Evolutionary conservation across 1,140 invertebrate genomes (phyloP).

Genomic region (Notospermus geniculatus): DNA sequence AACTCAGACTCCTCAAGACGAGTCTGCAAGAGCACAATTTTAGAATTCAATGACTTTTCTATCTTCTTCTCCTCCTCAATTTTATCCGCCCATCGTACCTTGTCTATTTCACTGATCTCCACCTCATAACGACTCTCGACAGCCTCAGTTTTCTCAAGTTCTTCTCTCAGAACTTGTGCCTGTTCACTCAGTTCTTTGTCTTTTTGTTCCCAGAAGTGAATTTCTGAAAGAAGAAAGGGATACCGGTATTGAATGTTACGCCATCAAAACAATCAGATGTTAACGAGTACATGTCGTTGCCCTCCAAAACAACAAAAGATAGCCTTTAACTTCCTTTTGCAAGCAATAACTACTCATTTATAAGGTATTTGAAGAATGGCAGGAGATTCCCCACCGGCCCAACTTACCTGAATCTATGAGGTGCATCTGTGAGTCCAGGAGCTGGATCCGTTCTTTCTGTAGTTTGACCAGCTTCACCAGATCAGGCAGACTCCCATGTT

Average conservation of each 20-base stretch:
- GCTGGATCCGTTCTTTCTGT: constrained; percentile 82
- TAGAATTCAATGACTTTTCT: constrained; percentile 74
- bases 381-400: too few species aligned
- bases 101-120: constrained; percentile 62
- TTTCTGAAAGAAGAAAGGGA: constrained; percentile 74
- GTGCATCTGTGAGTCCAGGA: constrained; percentile 84
- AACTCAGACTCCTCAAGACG: constrained; percentile 21
- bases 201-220: constrained; percentile 83
- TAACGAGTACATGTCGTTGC: too few species aligned
- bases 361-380: too few species aligned
- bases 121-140: constrained; percentile 74
- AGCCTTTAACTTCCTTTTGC: too few species aligned
- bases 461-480: constrained; percentile 82
- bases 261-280: too few species aligned
- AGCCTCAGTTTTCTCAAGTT: too few species aligned
- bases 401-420: constrained; percentile 60
- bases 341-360: too few species aligned
- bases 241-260: too few species aligned
- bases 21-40: constrained; percentile 55
- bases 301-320: too few species aligned
- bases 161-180: not conserved
- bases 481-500: constrained; percentile 63
- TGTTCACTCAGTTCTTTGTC: constrained; percentile 72
- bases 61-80: constrained; percentile 76
- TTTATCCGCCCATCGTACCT: constrained; percentile 64